Evolutionary conservation across 2,888 invertebrate species (phyloP), one percentile per base, ranked within the genome.

Genomic region (Mongoloraphidia duomilia): DNA sequence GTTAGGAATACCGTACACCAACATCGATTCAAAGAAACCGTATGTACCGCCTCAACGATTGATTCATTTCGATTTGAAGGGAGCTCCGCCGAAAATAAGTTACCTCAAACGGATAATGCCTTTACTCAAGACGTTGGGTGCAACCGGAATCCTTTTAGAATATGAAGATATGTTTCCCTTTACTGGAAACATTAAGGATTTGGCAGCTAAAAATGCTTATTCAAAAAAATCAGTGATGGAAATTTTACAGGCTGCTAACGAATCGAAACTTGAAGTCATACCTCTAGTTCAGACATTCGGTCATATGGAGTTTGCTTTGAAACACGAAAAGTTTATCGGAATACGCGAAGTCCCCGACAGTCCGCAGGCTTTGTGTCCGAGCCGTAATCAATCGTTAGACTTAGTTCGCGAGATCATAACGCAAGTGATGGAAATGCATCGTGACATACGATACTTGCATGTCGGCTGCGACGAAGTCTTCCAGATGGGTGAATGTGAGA

Each of bases 91-190:
- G 10, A 77, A 76, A 62, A 62, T 82, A 8, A 60, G 65, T 10
- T 82, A 75, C 60, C 66, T 80, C 26, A 73, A 76, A 60, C 71
- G 74, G 56, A 57, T 79, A 17, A 67, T 80, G 53, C 73, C 76
- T 13, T 62, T 79, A 49, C 61, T 78, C 8, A 76, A 74, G 57
- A 70, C 72, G 12, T 60, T 82, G 51, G 80, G 84, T 9, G 84
- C 84, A 9, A 87, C 84, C 8, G 86, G 86, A 1, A 64, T 87
- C 44, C 61, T 83, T 14, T 64, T 82, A 55, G 87, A 87, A 64
- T 87, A 85, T 71, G 87, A 87, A 66, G 87, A 87, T 60, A 85
- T 83, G 80, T 87, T 87, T 65, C 86, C 86, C 0, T 87, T 79
- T 65, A 68, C 65, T 44, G 82, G 79, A 1, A 59, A 63, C 2